Evolutionary conservation across 2,797 vertebrate genomes (phyloP), one percentile per base, ranked within the genome.

Genomic region (Crocodylus rhombifer): DNA sequence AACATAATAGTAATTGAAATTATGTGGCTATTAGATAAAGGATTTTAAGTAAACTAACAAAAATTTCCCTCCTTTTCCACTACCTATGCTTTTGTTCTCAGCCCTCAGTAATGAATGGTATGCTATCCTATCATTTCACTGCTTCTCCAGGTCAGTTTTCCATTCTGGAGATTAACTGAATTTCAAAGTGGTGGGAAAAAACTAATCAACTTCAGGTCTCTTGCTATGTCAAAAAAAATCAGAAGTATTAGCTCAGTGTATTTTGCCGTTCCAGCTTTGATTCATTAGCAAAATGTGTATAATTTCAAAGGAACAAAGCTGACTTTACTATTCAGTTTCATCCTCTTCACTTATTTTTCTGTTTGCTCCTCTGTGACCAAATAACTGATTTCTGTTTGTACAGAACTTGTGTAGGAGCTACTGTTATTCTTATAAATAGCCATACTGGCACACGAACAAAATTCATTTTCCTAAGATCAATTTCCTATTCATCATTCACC

Each of bases 251-350:
- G 14, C 5, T 33, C 1, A 30, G 67, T 87, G 57, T 87, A 3
- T 23, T 82, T 91, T 71, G 64, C 2, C 1, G 76, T 90, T 91
- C 71, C 14, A 16, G 13, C 62, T 92, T 33, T 75, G 28, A 77
- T 77, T 84, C 79, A 9, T 73, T 78, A 76, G 36, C 82, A 77
- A 93, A 77, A 36, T 36, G 1, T 5, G 33, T 79, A 93, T 91
- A 3, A 84, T 84, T 73, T 76, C 18, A 84, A 94, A 79, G 13
- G 69, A 65, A 18, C 33, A 76, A 89, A 92, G 89, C 81, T 67
- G 84, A 71, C 6, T 55, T 69, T 13, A 65, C 25, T 84, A 62
- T 3, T 80, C 23, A 78, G 11, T 81, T 90, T 71, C 36, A 75
- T 77, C 2, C 1, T 88, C 69, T 58, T 36, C 57, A 4, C 57